Percentiles rank a stretch among this genome's conserved stretches.
Conservation (phyloP, 2,797 vertebrate genomes). For the Leptodactylus fallax region DNA sequence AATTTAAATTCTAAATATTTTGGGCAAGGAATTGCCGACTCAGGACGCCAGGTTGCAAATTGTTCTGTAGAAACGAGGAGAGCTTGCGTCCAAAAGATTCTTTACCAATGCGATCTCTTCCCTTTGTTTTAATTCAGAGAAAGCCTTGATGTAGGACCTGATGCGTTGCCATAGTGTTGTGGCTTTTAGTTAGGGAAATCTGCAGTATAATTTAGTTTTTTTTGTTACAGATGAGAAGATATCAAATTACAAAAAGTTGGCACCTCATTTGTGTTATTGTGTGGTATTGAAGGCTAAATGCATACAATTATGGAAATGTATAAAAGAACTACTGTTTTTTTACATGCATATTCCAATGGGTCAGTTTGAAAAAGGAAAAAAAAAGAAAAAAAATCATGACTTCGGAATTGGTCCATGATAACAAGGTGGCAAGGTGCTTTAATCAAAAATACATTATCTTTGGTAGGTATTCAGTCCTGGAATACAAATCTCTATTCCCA, state of each 20-base stretch:
- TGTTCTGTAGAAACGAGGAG: slow-evolving; percentile 52
- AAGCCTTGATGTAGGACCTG: slow-evolving; percentile 7
- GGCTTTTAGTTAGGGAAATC: slow-evolving; percentile 12
- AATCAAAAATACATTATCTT: background rate
- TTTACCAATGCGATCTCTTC: slow-evolving; percentile 30
- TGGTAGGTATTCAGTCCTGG: too few relatives aligned
- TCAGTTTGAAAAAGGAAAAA: too few relatives aligned
- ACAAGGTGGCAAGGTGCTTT: background rate
- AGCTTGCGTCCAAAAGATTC: slow-evolving; percentile 46
- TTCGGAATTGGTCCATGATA: background rate
- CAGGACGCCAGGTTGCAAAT: slow-evolving; percentile 63
- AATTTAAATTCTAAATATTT: slow-evolving; percentile 63
- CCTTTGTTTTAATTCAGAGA: slow-evolving; percentile 23
- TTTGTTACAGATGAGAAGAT: background rate
- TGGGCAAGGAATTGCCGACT: slow-evolving; percentile 56
- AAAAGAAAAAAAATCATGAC: too few relatives aligned
- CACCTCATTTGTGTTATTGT: background rate
- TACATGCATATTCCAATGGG: background rate
- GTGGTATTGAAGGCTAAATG: background rate
- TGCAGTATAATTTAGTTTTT: background rate
- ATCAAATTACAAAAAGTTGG: background rate
- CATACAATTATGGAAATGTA: background rate
- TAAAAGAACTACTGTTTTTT: background rate
- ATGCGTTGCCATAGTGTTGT: slow-evolving; percentile 8
- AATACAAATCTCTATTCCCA: background rate